Evolutionary conservation across 2,888 invertebrate genomes (phyloP), one percentile per base, ranked within the genome.

Genomic region (Molanna angustata): DNA sequence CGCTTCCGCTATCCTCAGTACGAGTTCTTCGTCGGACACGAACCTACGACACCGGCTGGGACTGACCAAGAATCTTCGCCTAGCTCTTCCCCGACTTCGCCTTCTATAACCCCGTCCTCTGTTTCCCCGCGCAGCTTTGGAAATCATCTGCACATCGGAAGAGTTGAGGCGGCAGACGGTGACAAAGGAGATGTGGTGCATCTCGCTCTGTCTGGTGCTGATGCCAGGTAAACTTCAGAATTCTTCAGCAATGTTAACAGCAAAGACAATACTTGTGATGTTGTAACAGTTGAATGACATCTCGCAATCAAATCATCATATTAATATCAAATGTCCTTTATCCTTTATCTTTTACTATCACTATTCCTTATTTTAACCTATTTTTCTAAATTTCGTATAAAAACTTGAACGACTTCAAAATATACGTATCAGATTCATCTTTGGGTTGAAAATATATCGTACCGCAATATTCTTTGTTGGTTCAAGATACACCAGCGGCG

Each of bases 1-100:
- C 80, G 91, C 51, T 94, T 94, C 74, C 82, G 89, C 1, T 86
- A 89, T 70, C 85, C 90, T 3, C 87, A 90, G 69, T 94, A 94
- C 71, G 91, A 92, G 72, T 94, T 94, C 71, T 78, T 76, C 57
- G 74, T 81, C 59, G 63, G 52, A 54, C 59, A 41, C 17, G 56
- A 57, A 31, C n/a, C n/a, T n/a, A n/a, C n/a, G n/a, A 56, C 54
- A 20, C 44, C 40, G 7, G 48, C 56, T 22, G 56, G 58, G 35
- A 27, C 55, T 9, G 27, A 48, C 11, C 60, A 52, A n/a, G 58
- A 27, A 13, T 4, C 19, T 16, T 3, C 9, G 13, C 11, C 11
- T 6, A 11, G 11, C 14, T 13, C 11, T 33, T 4, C 3, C 14
- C 13, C 13, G 14, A n/a, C 11, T 4, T 6, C 11, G 6, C 4